phyloP scores from a whole-genome alignment of 2,888 invertebrate genomes.

The Flexamia atlantica region DNA sequence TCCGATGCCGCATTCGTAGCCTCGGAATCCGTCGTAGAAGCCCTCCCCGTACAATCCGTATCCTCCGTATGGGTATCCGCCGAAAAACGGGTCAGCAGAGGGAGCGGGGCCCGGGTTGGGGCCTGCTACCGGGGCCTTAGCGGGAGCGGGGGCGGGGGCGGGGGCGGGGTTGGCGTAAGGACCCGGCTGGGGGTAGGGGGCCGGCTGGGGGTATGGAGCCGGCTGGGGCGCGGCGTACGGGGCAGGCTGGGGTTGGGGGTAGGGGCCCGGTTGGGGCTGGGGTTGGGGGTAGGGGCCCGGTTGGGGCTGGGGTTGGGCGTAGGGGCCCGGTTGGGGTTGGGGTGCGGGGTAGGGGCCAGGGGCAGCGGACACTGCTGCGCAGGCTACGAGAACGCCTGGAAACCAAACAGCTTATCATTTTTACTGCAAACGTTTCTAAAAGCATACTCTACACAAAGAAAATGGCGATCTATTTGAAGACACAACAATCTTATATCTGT shows the following conservation, averaged over 20 bases:
- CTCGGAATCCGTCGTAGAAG: conserved; percentile 37
- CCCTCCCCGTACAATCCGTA: background rate
- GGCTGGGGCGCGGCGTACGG: background rate
- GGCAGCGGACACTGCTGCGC: conserved; percentile 16
- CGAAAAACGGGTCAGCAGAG: background rate
- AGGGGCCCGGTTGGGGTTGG: background rate
- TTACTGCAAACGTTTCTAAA: too few relatives aligned
- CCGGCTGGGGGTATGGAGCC: background rate
- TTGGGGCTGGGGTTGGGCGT: background rate
- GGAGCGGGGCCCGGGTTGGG: conserved; percentile 11
- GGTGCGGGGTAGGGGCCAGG: background rate
- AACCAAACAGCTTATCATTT: background rate
- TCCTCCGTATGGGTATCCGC: background rate
- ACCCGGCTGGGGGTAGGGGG: background rate
- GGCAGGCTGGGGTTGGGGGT: background rate
- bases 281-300: background rate
- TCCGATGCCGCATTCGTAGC: conserved; percentile 37
- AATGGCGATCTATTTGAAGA: too few relatives aligned
- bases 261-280: background rate
- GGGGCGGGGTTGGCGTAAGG: background rate
- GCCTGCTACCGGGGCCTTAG: background rate
- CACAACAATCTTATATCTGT: too few relatives aligned
- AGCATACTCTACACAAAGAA: too few relatives aligned
- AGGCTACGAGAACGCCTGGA: conserved; percentile 37
- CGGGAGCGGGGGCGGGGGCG: background rate